phyloP scores from a whole-genome alignment of 1,140 invertebrate species.

The Brachionus koreanus region DNA sequence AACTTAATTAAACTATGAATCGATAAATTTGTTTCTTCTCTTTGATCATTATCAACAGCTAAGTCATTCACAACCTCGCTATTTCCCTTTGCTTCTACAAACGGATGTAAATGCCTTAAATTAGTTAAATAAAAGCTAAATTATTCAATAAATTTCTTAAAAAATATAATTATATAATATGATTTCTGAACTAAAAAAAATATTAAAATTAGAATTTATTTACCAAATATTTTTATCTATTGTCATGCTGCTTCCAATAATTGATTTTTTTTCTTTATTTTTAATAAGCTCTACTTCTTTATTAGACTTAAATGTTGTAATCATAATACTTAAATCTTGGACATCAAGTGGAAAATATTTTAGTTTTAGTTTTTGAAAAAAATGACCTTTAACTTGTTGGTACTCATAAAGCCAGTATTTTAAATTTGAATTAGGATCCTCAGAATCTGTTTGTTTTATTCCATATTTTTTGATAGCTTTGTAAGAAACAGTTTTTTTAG shows the following conservation, averaged over 20 bases:
- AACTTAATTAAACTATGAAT: constrained; percentile 5
- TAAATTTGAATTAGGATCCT: not conserved
- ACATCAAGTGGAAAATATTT: constrained; percentile 7
- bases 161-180: too few species aligned
- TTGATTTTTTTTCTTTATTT: constrained; percentile 10
- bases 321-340: constrained; percentile 43
- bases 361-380: not conserved
- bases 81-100: constrained; percentile 47
- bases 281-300: constrained; percentile 32
- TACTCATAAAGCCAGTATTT: not conserved
- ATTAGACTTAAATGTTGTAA: constrained; percentile 32
- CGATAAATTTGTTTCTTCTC: not conserved
- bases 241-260: constrained; percentile 20
- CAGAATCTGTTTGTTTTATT: not conserved
- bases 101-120: constrained; percentile 47
- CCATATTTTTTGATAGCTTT: not conserved
- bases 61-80: constrained; percentile 46
- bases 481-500: constrained; percentile 1
- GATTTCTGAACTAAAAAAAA: too few species aligned
- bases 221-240: constrained; percentile 44
- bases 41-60: not conserved
- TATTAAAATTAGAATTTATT: not conserved
- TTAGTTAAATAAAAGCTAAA: too few species aligned
- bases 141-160: not conserved
- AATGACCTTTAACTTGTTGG: not conserved